Percentiles rank a stretch among this genome's conserved stretches.
Conservation (phyloP, 2,888 invertebrate genomes). For the Vannuccia rotundouncinata region DNA sequence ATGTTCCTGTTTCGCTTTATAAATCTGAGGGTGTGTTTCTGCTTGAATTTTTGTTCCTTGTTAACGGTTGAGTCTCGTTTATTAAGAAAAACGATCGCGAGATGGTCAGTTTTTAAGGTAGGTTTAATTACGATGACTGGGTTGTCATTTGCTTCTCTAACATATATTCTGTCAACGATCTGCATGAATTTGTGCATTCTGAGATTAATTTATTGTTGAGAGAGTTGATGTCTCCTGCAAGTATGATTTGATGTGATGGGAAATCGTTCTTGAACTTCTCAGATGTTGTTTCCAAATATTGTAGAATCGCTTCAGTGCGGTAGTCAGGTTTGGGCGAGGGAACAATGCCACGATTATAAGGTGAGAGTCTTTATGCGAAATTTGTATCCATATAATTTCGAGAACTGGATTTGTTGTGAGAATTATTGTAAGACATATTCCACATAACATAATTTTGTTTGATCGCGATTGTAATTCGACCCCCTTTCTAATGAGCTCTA, state of each 20-base stretch:
- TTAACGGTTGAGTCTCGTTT: neutral
- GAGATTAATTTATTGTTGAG: neutral
- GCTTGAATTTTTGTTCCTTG: neutral
- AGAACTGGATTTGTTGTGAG: neutral
- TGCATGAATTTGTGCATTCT: neutral
- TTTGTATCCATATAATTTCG: neutral
- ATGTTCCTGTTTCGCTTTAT: neutral
- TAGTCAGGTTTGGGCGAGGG: neutral
- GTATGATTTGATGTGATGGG: conserved; percentile 5
- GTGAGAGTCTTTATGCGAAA: neutral
- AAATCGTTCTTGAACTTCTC: neutral
- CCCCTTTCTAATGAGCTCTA: neutral
- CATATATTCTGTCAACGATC: neutral
- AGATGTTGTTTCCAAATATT: neutral
- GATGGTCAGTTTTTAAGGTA: neutral
- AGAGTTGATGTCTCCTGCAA: conserved; percentile 5
- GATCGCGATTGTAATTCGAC: neutral
- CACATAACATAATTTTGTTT: neutral
- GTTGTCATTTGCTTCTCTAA: neutral
- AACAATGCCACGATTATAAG: neutral
- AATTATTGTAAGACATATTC: neutral
- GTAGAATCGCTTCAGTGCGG: neutral
- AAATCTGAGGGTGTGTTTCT: neutral
- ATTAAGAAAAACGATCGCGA: neutral
- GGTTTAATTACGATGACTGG: neutral